phyloP scores from a whole-genome alignment of 2,113 vertebrate genomes.

The Triplophysa dalaica region DNA sequence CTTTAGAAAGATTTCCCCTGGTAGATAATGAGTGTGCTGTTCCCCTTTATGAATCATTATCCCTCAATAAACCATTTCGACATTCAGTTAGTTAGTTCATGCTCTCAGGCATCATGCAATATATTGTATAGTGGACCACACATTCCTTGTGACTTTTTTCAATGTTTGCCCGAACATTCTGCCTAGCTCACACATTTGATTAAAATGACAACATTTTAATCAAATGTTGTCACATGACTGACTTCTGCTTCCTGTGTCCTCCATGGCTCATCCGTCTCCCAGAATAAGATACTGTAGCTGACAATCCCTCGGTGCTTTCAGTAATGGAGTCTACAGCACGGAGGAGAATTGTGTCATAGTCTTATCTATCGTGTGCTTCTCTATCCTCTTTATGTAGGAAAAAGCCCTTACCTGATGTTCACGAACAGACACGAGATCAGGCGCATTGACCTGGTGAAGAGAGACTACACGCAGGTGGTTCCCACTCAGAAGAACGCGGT shows the following conservation, averaged over 20 bases:
- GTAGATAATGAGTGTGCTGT: no score
- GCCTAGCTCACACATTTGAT: background rate
- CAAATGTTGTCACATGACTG: conserved; percentile 5
- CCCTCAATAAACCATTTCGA: no score
- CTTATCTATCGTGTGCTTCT: background rate
- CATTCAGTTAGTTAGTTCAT: background rate
- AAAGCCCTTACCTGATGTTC: conserved; percentile 91
- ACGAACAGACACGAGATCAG: conserved; percentile 96
- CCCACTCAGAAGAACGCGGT: conserved; percentile 94
- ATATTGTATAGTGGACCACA: background rate
- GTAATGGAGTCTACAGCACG: background rate
- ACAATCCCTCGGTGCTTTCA: background rate
- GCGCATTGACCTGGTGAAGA: conserved; percentile 88
- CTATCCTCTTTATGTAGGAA: conserved; percentile 71
- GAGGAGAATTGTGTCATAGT: background rate
- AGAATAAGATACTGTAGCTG: background rate
- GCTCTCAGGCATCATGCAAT: background rate
- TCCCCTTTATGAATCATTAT: background rate
- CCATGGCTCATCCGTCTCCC: background rate
- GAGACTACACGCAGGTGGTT: conserved; percentile 91
- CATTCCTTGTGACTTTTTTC: background rate
- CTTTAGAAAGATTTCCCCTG: no score
- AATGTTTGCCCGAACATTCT: background rate
- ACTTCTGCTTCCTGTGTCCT: background rate
- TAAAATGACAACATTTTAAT: no score